phyloP scores from a whole-genome alignment of 2,797 vertebrate species.

The Apogon hyalosoma region DNA sequence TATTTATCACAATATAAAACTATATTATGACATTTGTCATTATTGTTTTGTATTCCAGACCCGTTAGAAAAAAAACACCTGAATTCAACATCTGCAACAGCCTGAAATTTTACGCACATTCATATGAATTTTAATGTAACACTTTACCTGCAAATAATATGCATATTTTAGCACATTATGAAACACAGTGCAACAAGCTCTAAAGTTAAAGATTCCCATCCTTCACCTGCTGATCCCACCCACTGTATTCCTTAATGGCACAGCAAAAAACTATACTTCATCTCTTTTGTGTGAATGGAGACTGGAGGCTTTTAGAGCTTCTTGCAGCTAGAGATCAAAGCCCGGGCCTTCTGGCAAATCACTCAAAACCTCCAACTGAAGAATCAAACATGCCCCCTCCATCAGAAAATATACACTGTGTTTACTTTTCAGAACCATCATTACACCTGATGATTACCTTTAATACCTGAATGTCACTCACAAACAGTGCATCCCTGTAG shows the following conservation, averaged over 20 bases:
- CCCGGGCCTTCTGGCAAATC: slow-evolving; percentile 30
- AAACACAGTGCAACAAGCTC: background rate
- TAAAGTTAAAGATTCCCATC: background rate
- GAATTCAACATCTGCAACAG: no score
- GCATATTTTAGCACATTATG: background rate
- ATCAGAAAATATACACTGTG: slow-evolving; percentile 14
- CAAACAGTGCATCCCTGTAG: background rate
- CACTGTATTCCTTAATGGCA: slow-evolving; percentile 7
- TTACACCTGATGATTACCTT: slow-evolving; percentile 10
- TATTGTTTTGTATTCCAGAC: no score
- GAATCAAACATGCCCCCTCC: slow-evolving; percentile 7
- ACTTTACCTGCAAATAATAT: no score
- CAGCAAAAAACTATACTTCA: background rate
- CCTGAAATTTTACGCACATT: no score
- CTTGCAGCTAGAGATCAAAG: slow-evolving; percentile 26
- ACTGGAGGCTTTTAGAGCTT: slow-evolving; percentile 14
- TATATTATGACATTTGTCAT: no score
- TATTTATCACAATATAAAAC: no score
- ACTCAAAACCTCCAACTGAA: slow-evolving; percentile 12
- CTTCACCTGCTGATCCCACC: background rate
- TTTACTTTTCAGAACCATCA: slow-evolving; percentile 6
- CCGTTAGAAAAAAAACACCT: no score
- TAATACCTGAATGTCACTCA: slow-evolving; percentile 5
- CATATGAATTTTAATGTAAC: no score
- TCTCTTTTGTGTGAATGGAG: slow-evolving; percentile 4